Evolutionary conservation across 2,113 vertebrate genomes (phyloP).

Genomic region (Tinamus guttatus): DNA sequence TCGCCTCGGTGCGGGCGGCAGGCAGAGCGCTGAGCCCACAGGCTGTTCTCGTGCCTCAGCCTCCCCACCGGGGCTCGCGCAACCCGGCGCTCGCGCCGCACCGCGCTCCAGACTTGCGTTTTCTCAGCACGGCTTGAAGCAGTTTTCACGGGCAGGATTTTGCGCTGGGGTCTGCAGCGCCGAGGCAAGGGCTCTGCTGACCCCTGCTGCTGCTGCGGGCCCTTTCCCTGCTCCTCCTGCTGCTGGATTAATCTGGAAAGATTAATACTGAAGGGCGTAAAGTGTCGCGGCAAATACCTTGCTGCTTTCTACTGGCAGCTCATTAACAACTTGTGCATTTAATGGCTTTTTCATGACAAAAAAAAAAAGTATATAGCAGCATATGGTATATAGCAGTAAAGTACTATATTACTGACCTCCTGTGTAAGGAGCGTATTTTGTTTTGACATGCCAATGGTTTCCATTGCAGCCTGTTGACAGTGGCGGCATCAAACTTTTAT

Average conservation of each 20-base stretch:
- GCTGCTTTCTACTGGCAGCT: not conserved
- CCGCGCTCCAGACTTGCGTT: not conserved
- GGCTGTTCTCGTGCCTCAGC: not conserved
- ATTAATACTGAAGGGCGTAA: not conserved
- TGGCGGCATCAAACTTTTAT: slow-evolving; percentile 14
- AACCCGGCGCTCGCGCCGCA: not conserved
- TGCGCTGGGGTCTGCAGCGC: not conserved
- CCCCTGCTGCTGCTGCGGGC: slow-evolving; percentile 41
- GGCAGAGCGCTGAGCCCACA: not conserved
- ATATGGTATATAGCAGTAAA: not conserved
- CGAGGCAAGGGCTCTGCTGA: slow-evolving; percentile 48
- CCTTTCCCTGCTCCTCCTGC: not conserved
- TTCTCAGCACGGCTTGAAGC: not conserved
- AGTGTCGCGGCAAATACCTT: not conserved
- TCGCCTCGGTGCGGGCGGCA: not conserved
- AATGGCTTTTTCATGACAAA: not conserved
- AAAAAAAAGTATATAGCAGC: not conserved
- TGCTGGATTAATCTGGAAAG: too few species aligned
- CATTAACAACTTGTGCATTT: not conserved
- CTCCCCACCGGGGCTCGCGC: not conserved
- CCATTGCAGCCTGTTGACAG: not conserved
- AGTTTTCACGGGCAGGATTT: not conserved
- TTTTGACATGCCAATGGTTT: not conserved
- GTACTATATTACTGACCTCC: not conserved
- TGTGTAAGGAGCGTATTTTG: not conserved